Evolutionary conservation across 2,113 vertebrate genomes (phyloP).

Genomic region (Nannospalax galili): DNA sequence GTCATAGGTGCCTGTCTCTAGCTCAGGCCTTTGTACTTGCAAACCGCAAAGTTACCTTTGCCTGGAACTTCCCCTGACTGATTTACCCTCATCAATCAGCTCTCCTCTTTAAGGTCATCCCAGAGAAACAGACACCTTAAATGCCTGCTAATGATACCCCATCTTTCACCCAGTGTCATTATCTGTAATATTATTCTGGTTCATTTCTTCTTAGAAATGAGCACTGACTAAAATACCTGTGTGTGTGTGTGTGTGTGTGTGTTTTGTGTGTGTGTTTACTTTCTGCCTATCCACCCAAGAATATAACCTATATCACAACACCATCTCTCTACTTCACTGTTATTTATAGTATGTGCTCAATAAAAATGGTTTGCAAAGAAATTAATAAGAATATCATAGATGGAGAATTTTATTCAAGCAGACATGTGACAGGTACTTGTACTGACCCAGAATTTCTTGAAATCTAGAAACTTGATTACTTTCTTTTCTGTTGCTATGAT

Average conservation of each 20-base stretch:
- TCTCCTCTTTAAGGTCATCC: neutral
- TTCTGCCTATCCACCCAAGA: neutral
- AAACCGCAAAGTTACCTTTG: neutral
- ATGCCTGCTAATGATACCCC: neutral
- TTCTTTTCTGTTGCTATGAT: neutral
- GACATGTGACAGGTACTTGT: neutral
- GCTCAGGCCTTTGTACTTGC: neutral
- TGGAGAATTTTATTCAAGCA: neutral
- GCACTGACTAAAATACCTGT: neutral
- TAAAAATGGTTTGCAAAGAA: constrained; percentile 36
- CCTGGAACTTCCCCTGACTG: neutral
- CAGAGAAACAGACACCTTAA: neutral
- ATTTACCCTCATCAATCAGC: neutral
- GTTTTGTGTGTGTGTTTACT: neutral
- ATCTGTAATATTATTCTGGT: neutral
- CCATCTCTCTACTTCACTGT: neutral
- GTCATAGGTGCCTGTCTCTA: neutral
- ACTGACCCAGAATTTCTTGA: neutral
- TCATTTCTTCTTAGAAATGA: neutral
- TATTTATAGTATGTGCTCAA: neutral
- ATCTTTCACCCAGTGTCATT: neutral
- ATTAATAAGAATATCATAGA: neutral
- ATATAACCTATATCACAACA: too few species aligned
- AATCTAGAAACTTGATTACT: neutral
- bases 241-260: neutral